Base-by-base conservation (phyloP, 2,113 vertebrate genomes). In the Cairina moschata region DNA sequence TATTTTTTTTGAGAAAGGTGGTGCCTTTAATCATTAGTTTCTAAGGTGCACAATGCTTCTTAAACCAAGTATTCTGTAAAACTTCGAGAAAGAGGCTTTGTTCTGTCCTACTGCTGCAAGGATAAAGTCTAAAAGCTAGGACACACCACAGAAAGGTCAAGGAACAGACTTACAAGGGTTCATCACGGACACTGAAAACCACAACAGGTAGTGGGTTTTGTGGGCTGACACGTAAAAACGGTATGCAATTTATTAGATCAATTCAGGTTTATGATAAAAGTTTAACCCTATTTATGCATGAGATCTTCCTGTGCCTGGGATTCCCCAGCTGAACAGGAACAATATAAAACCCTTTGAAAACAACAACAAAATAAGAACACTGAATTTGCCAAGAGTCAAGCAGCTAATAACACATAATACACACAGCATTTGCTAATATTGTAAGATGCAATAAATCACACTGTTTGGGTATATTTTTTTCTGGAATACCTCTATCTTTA, bases 391-490 rank as follows among this genome's bases (percentile, higher is more conserved):
- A 58, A 68, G 36, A 90, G 31, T 71, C 71, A 88, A 62, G 50
- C 34, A 82, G 32, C 38, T 40, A 86, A 68, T 40, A 56, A 76
- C 28, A 72, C 31, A 55, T 65, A 46, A 60, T 62, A 93, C 0
- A 81, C 0, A 81, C 0, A 86, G n/a, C 52, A 67, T 13, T 54
- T 36, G 17, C n/a, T 40, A 56, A 72, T 15, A n/a, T 4, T 8
- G 36, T 40, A 80, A 55, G 55, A 80, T n/a, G 48, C 42, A 84
- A 76, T 73, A 84, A 79, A 87, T 75, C 32, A 67, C 69, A 84
- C 9, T 91, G 16, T 28, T 82, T 31, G 79, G 36, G 21, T 38
- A 52, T 22, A 34, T 52, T 1, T 54, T 86, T 17, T 77, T 69
- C 56, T 50, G n/a, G 31, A 95, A 67, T 63, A 82, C 38, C 66